A percentile compares a stretch with the other conserved stretches of the same genome.
Conservation (phyloP, 2,113 vertebrate genomes). For the Baryphthengus martii region DNA sequence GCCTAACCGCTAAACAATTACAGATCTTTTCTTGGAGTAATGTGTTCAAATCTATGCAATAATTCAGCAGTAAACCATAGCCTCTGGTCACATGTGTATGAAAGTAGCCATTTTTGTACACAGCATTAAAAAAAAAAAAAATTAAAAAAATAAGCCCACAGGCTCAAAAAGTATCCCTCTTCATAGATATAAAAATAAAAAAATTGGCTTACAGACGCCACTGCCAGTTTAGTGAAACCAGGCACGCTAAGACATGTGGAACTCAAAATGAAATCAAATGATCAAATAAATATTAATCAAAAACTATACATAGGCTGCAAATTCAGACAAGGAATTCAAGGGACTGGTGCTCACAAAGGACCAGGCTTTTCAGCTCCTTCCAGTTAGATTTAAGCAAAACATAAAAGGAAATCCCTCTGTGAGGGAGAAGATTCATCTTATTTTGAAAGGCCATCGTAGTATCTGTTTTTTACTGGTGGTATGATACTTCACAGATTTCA, state of each 20-base stretch:
- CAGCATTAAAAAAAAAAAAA: not conserved
- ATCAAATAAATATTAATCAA: not conserved
- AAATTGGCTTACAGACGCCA: fast-evolving
- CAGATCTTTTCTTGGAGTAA: constrained; percentile 13
- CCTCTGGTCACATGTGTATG: not conserved
- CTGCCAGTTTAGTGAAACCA: not conserved
- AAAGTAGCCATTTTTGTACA: not conserved
- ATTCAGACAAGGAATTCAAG: not conserved
- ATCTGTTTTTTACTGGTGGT: not conserved
- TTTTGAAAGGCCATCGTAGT: not conserved
- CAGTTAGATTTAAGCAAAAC: not conserved
- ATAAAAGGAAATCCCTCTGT: not conserved
- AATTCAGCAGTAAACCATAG: not conserved
- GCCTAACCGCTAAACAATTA: constrained; percentile 51
- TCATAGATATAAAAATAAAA: not conserved
- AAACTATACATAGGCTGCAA: not conserved
- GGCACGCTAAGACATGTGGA: not conserved
- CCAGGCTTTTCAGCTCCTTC: not conserved
- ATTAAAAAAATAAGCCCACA: not conserved
- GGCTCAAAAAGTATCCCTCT: not conserved
- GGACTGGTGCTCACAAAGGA: not conserved
- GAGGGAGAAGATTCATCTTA: not conserved
- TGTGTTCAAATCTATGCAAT: not conserved
- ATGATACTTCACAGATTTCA: not conserved
- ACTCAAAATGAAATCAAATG: not conserved